Base-by-base conservation (phyloP, 2,888 invertebrate genomes). In the Chelonus formosanus region DNA sequence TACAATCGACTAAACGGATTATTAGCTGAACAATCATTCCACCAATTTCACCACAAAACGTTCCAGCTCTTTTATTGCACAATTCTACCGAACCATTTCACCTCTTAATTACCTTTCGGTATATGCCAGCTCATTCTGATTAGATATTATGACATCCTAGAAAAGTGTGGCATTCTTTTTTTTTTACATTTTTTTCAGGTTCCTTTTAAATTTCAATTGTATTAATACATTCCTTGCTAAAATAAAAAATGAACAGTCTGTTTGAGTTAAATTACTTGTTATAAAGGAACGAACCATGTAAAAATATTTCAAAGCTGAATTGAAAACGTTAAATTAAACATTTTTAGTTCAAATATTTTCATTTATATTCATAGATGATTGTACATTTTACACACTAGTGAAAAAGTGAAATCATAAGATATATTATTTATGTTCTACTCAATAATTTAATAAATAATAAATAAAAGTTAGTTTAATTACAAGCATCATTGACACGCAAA, bases 11-110 rank as follows among this genome's bases (percentile, higher is more conserved):
- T 32, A 40, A 31, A 20, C n/a, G 10, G 65, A 60, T 65, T 60
- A 65, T 65, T 65, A 65, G 60, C 40, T 31, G 34, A 65, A 65
- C 60, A 65, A 65, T 65, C 55, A 55, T 55, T 55, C 65, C 45
- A 55, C 55, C 36, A 65, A 65, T 65, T 65, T 60, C 60, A 36
- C 54, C 45, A 32, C 36, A 35, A 47, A 34, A 44, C 31, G 65
- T 36, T 59, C 45, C 32, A 8, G 44, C 31, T 52, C 50, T 58
- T 50, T 36, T 35, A 34, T 32, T 8, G 36, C 40, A 57, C 45
- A 50, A 43, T 58, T 44, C 57, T 52, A 64, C 40, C 32, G 8
- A 44, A 44, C 58, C 58, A 58, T 64, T 64, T 58, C 45, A 20
- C 52, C 50, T 52, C 58, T 64, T 64, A 64, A 64, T 64, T 58